phyloP scores from a whole-genome alignment of 2,113 vertebrate species.

The Hippocampus abdominalis region DNA sequence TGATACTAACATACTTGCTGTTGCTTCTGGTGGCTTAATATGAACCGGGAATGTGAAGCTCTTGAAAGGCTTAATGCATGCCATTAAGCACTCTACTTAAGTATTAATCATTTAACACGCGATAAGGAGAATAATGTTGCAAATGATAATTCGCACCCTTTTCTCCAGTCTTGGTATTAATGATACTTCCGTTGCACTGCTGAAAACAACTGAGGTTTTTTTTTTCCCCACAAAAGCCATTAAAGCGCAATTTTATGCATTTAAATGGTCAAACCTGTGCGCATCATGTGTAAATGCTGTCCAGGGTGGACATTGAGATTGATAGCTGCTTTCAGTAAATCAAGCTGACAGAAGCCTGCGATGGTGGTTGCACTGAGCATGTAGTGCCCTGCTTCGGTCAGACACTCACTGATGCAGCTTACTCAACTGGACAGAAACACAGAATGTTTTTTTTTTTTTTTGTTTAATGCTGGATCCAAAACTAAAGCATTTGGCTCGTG shows the following conservation, averaged over 20 bases:
- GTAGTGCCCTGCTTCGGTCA: neutral
- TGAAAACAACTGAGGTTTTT: neutral
- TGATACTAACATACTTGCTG: neutral
- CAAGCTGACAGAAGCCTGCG: neutral
- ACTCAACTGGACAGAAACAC: slow-evolving; percentile 8
- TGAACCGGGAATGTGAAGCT: neutral
- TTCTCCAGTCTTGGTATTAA: neutral
- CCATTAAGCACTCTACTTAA: neutral
- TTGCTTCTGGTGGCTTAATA: neutral
- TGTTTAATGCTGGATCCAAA: slow-evolving; percentile 12
- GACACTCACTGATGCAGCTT: slow-evolving; percentile 16
- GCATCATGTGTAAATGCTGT: neutral
- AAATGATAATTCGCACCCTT: neutral
- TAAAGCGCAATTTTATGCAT: neutral
- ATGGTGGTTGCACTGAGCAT: neutral
- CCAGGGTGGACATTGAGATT: neutral
- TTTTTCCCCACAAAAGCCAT: neutral
- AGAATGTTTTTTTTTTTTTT: slow-evolving; percentile 18
- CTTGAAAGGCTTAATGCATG: neutral
- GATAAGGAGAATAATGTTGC: neutral
- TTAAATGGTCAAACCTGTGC: neutral
- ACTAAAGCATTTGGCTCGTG: slow-evolving; percentile 28
- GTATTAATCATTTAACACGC: neutral
- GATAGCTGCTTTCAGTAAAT: slow-evolving; percentile 1
- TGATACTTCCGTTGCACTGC: neutral